Conservation (phyloP, 2,797 vertebrate species). For the Lithobates sylvaticus region DNA sequence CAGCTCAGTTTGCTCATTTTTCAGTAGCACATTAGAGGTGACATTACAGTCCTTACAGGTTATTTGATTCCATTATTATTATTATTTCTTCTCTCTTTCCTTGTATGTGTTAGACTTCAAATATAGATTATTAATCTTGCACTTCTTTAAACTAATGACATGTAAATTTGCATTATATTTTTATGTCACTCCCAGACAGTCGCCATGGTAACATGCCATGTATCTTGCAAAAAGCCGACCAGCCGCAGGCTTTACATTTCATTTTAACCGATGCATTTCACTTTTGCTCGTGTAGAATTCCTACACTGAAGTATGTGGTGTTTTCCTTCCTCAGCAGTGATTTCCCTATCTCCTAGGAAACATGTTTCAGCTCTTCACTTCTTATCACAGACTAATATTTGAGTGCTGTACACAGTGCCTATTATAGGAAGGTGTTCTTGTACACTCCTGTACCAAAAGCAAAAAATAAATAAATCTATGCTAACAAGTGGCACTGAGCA, state of each 20-base stretch:
- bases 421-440: background rate
- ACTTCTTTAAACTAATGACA: slow-evolving; percentile 46
- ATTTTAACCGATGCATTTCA: slow-evolving; percentile 61
- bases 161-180: slow-evolving; percentile 44
- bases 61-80: background rate
- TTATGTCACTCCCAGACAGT: slow-evolving; percentile 56
- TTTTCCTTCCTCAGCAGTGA: slow-evolving; percentile 37
- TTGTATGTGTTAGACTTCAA: background rate
- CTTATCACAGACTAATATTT: slow-evolving; percentile 49
- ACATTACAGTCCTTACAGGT: background rate
- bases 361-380: slow-evolving; percentile 59
- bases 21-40: background rate
- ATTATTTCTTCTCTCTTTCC: background rate
- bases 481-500: background rate
- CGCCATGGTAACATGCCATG: slow-evolving; percentile 52
- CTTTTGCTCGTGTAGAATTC: slow-evolving; percentile 61
- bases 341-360: slow-evolving; percentile 66
- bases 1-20: slow-evolving; percentile 3
- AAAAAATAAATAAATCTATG: background rate
- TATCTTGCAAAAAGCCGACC: slow-evolving; percentile 55
- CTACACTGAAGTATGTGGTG: slow-evolving; percentile 62
- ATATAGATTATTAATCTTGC: slow-evolving; percentile 10
- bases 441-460: background rate
- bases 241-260: slow-evolving; percentile 59
- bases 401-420: slow-evolving; percentile 9